phyloP scores from a whole-genome alignment of 2,888 invertebrate genomes.

The Sarcophaga caerulescens region DNA sequence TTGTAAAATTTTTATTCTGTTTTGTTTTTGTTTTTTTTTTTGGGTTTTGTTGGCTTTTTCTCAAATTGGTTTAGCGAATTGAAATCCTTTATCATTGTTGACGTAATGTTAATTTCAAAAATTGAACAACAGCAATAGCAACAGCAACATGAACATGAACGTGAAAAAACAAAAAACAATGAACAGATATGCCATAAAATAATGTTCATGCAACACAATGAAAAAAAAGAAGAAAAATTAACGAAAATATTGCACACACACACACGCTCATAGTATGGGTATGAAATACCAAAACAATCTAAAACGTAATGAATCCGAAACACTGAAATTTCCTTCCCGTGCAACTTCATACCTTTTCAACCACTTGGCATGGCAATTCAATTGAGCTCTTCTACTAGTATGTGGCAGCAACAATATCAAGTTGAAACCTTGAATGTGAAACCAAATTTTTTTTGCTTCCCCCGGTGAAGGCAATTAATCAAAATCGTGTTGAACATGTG shows the following conservation, averaged over 20 bases:
- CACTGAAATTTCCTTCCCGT: background rate
- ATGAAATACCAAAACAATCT: slow-evolving; percentile 48
- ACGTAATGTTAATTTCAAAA: slow-evolving; percentile 67
- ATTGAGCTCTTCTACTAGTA: slow-evolving; percentile 25
- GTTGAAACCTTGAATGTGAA: slow-evolving; percentile 62
- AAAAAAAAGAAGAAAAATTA: slow-evolving; percentile 1
- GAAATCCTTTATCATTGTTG: slow-evolving; percentile 63
- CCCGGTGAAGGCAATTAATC: slow-evolving; percentile 65
- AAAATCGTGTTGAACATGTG: slow-evolving; percentile 67
- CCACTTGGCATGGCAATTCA: slow-evolving; percentile 6
- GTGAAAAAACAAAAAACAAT: slow-evolving; percentile 21
- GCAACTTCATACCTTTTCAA: background rate
- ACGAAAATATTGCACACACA: background rate
- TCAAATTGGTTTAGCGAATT: slow-evolving; percentile 57
- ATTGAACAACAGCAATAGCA: slow-evolving; percentile 59
- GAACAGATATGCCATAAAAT: slow-evolving; percentile 45
- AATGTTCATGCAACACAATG: slow-evolving; percentile 34
- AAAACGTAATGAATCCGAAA: slow-evolving; percentile 18
- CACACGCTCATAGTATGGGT: background rate
- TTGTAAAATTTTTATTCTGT: slow-evolving; percentile 33
- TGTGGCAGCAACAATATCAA: slow-evolving; percentile 57
- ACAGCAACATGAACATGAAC: slow-evolving; percentile 14
- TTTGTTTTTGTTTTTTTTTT: slow-evolving; percentile 33
- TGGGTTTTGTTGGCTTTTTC: background rate
- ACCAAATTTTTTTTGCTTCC: slow-evolving; percentile 48